Conservation (phyloP, 1,140 invertebrate genomes). For the Zaprionus ornatus region DNA sequence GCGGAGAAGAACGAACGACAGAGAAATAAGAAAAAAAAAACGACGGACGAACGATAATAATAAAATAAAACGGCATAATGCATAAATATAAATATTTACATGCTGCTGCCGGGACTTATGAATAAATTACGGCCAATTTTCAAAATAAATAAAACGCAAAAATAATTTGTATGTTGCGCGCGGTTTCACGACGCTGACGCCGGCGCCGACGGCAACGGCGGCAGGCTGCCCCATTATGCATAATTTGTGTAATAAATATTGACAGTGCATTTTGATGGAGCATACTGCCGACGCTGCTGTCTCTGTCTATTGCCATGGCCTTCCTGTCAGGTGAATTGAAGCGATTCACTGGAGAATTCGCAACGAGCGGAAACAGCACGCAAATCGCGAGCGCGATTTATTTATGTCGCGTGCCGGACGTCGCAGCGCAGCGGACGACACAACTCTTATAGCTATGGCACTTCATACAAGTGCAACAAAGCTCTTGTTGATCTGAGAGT, state of each 20-base stretch:
- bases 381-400: conserved; percentile 15
- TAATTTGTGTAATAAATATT: conserved; percentile 76
- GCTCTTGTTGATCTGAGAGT: neutral
- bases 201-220: conserved; percentile 7
- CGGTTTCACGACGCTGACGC: conserved; percentile 41
- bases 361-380: conserved; percentile 11
- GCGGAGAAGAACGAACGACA: neutral
- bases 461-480: neutral
- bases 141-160: conserved; percentile 80
- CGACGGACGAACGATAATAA: conserved; percentile 3
- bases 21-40: neutral
- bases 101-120: conserved; percentile 67
- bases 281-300: neutral
- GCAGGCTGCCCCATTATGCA: conserved; percentile 40
- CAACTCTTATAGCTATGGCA: neutral
- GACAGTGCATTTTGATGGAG: conserved; percentile 59
- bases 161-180: conserved; percentile 71
- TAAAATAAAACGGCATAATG: conserved; percentile 62
- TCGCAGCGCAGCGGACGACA: neutral
- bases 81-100: conserved; percentile 81
- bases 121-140: conserved; percentile 79
- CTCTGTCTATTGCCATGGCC: neutral
- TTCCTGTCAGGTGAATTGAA: conserved; percentile 25
- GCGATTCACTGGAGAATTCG: conserved; percentile 31
- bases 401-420: neutral